phyloP scores from a whole-genome alignment of 2,888 invertebrate species.

The Timema cristinae region DNA sequence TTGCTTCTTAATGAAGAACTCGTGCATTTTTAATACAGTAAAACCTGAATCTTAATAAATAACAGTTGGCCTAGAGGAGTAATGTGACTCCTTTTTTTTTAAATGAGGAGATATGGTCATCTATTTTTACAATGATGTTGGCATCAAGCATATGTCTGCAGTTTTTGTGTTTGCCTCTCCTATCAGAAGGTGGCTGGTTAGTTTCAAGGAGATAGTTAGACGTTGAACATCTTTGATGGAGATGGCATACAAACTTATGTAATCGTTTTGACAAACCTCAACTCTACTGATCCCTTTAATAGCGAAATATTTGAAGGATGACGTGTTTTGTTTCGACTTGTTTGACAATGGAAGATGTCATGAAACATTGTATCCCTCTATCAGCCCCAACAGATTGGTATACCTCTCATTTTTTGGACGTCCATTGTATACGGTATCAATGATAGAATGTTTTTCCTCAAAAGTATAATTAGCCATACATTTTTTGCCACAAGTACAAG shows the following conservation, averaged over 20 bases:
- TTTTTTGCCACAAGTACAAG: background rate
- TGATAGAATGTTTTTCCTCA: background rate
- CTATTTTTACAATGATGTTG: background rate
- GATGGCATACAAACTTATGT: constrained; percentile 14
- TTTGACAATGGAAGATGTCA: constrained; percentile 1
- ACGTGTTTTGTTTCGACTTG: background rate
- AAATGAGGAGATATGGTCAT: constrained; percentile 6
- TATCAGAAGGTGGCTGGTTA: background rate
- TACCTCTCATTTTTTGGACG: background rate
- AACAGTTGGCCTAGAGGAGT: background rate
- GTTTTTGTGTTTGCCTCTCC: background rate
- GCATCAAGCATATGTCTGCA: no score
- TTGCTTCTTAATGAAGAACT: background rate
- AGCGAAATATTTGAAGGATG: background rate
- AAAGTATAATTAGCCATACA: constrained; percentile 2
- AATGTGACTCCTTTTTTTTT: constrained; percentile 2
- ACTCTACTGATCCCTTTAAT: background rate
- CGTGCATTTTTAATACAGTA: constrained; percentile 2
- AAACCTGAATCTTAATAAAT: background rate
- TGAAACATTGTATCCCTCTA: background rate
- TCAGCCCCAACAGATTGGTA: background rate
- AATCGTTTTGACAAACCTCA: constrained; percentile 17
- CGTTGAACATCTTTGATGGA: constrained; percentile 13
- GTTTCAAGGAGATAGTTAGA: constrained; percentile 11
- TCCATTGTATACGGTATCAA: background rate